phyloP scores from a whole-genome alignment of 2,888 invertebrate species.

The Ichneumoninae sp. region DNA sequence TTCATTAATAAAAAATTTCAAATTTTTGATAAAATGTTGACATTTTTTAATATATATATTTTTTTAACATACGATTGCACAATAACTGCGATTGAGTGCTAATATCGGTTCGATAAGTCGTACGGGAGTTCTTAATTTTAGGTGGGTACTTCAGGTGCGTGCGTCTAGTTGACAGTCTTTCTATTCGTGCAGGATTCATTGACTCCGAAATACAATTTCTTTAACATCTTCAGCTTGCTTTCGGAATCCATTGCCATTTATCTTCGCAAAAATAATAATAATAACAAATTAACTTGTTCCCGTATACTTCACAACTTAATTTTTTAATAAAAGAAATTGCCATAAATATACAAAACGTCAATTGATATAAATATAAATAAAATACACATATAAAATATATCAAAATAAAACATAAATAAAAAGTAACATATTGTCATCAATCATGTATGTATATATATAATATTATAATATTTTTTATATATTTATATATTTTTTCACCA shows the following conservation, averaged over 20 bases:
- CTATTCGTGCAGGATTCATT: constrained; percentile 56
- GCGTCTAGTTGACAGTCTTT: constrained; percentile 62
- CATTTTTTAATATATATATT: not conserved
- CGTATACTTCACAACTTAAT: not conserved
- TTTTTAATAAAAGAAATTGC: not conserved
- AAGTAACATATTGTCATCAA: too few species aligned
- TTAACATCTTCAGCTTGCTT: not conserved
- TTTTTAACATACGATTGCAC: not conserved
- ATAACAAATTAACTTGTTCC: not conserved
- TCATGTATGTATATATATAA: too few species aligned
- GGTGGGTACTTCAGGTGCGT: constrained; percentile 51
- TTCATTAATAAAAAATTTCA: too few species aligned
- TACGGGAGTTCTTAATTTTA: constrained; percentile 26
- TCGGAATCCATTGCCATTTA: not conserved
- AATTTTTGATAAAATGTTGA: too few species aligned
- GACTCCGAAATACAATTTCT: too few species aligned
- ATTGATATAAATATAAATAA: not conserved
- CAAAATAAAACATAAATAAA: too few species aligned
- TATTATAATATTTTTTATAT: not conserved
- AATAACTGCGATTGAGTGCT: not conserved
- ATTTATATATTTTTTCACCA: too few species aligned
- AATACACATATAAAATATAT: too few species aligned
- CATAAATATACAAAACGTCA: not conserved
- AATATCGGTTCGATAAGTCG: constrained; percentile 36
- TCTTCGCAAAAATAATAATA: not conserved